phyloP scores from a whole-genome alignment of 1,140 invertebrate genomes.

The Bombus confusus region DNA sequence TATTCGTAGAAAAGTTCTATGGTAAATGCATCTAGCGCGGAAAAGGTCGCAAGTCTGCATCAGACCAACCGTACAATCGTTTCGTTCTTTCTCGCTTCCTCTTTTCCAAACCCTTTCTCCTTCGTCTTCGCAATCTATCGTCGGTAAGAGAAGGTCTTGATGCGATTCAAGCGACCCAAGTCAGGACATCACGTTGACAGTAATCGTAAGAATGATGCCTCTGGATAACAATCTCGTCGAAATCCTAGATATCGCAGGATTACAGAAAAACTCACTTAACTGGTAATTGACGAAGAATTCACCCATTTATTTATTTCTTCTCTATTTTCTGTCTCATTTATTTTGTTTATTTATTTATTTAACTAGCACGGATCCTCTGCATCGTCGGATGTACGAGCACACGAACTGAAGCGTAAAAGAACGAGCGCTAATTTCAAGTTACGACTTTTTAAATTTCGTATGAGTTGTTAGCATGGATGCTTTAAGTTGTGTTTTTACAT shows the following conservation, averaged over 20 bases:
- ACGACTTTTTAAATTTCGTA: no score
- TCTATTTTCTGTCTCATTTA: not conserved
- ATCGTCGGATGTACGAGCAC: no score
- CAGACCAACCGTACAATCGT: not conserved
- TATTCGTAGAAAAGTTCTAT: no score
- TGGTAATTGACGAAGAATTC: conserved; percentile 43
- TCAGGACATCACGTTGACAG: not conserved
- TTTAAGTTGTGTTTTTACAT: no score
- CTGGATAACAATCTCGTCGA: conserved; percentile 10
- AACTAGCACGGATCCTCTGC: no score
- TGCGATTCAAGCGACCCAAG: not conserved
- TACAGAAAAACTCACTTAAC: conserved; percentile 58
- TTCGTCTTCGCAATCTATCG: not conserved
- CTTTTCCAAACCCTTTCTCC: not conserved
- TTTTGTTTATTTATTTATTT: no score
- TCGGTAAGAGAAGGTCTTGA: no score
- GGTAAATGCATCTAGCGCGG: no score
- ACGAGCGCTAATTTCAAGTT: no score
- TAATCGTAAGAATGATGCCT: not conserved
- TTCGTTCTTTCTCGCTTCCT: not conserved
- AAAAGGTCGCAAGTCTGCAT: not conserved
- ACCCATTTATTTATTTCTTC: conserved; percentile 6
- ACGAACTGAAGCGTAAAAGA: no score
- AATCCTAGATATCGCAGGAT: conserved; percentile 36
- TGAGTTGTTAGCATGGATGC: no score